Percentiles rank a stretch among this genome's conserved stretches.
Conservation (phyloP, 1,140 invertebrate genomes). For the Scaptomyza montana region DNA sequence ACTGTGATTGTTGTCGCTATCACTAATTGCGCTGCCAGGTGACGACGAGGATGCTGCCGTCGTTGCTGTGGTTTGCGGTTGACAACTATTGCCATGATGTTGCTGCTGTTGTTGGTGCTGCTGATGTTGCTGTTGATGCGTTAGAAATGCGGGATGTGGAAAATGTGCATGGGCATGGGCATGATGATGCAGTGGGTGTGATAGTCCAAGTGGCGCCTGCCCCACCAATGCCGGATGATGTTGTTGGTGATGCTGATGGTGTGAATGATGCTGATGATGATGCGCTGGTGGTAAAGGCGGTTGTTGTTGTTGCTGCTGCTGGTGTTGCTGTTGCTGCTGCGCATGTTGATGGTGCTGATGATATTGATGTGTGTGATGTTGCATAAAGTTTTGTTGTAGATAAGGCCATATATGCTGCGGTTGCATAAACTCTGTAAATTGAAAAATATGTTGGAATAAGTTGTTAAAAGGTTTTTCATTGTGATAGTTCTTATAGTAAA, state of each 20-base stretch:
- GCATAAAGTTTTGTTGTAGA: constrained; percentile 84
- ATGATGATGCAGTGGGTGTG: constrained; percentile 56
- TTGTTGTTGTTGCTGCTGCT: constrained; percentile 28
- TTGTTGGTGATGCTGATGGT: constrained; percentile 67
- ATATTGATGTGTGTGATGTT: constrained; percentile 81
- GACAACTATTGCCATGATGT: constrained; percentile 82
- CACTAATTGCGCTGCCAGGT: constrained; percentile 84
- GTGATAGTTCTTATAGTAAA: no score
- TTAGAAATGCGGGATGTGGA: constrained; percentile 81
- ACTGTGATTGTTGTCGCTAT: constrained; percentile 83
- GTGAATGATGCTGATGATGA: constrained; percentile 30
- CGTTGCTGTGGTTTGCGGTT: constrained; percentile 79
- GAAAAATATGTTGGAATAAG: constrained; percentile 9
- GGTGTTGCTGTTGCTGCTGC: constrained; percentile 53
- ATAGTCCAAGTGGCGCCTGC: constrained; percentile 49
- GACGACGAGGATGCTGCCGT: constrained; percentile 76
- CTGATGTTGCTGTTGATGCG: constrained; percentile 68
- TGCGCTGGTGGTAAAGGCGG: constrained; percentile 5
- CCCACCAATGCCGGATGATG: constrained; percentile 66
- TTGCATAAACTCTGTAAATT: constrained; percentile 81
- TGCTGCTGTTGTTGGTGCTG: constrained; percentile 62
- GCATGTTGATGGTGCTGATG: constrained; percentile 68
- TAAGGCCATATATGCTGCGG: constrained; percentile 84
- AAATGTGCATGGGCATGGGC: constrained; percentile 69
- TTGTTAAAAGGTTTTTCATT: neutral